These are phyloP conservation scores for Cheilosia variabilis DNA, from an alignment of 2,888 invertebrate genomes.

Conservation along the genomic window DNA sequence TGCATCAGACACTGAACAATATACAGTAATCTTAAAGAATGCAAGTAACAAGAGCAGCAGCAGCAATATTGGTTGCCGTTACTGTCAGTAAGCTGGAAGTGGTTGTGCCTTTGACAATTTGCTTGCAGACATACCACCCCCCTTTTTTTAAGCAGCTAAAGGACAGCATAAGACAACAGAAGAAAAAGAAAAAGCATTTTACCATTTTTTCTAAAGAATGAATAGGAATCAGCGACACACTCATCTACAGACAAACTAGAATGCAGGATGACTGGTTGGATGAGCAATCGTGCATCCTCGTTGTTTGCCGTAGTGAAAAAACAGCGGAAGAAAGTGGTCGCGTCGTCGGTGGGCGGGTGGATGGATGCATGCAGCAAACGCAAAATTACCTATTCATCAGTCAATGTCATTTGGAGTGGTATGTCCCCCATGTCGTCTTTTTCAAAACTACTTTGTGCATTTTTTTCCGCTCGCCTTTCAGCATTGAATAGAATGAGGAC, in stretches of 20 bases:
- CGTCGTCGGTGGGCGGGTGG: conserved; percentile 16
- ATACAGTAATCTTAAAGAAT: conserved; percentile 54
- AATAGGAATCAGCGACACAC: conserved; percentile 20
- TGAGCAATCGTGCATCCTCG: conserved; percentile 66
- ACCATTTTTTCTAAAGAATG: conserved; percentile 28
- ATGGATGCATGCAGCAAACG: conserved; percentile 54
- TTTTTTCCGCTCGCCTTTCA: conserved; percentile 24
- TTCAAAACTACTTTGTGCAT: conserved; percentile 53
- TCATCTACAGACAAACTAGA: neutral
- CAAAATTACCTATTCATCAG: conserved; percentile 74
- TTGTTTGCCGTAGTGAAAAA: conserved; percentile 58
- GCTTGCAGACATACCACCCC: conserved; percentile 19
- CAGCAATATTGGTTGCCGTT: neutral
- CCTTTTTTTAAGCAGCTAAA: conserved; percentile 23
- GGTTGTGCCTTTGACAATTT: conserved; percentile 8
- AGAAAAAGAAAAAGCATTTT: conserved; percentile 32
- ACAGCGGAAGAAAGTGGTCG: conserved; percentile 57
- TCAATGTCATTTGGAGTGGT: conserved; percentile 72
- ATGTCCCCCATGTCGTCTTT: conserved; percentile 35
- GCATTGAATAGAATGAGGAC: conserved; percentile 27
- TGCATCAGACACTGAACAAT: conserved; percentile 60
- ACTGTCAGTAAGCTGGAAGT: conserved; percentile 16
- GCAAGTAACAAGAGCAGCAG: conserved; percentile 17
- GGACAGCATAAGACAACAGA: conserved; percentile 47
- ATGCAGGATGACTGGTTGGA: conserved; percentile 57